Evolutionary conservation across 37 sponge, comb jelly and placozoan genomes (phyloP).

Genomic region (Dysidea cf. avara): DNA sequence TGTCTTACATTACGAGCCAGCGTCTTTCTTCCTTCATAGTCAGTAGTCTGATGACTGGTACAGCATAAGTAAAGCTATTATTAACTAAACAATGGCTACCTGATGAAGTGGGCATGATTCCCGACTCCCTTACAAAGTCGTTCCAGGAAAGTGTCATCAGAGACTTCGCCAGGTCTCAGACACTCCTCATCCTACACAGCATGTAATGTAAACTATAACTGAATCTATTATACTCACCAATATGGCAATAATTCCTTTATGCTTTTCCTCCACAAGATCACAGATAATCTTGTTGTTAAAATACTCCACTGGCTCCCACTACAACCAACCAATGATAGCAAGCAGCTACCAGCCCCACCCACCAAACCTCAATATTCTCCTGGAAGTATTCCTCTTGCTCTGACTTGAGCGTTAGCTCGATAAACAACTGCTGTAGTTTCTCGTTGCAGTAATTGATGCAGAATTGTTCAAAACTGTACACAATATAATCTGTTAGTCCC

Average conservation of each 20-base stretch:
- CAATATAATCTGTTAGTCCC: not conserved
- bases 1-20: conserved; percentile 22
- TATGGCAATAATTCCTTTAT: conserved; percentile 76
- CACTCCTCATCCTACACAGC: conserved; percentile 78
- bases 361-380: conserved; percentile 77
- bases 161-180: conserved; percentile 73
- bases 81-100: conserved; percentile 7
- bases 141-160: conserved; percentile 63
- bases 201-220: not conserved
- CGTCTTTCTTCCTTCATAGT: conserved; percentile 70
- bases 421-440: conserved; percentile 88
- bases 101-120: conserved; percentile 60
- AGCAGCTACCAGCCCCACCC: not conserved
- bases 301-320: conserved; percentile 87
- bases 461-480: conserved; percentile 86
- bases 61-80: not conserved
- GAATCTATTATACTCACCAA: conserved; percentile 30
- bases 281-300: conserved; percentile 90
- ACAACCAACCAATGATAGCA: not conserved
- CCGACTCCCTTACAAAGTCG: conserved; percentile 59
- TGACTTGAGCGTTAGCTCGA: conserved; percentile 74
- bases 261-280: conserved; percentile 81
- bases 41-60: conserved; percentile 53
- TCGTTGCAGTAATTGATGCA: conserved; percentile 94
- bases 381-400: conserved; percentile 84